Evolutionary conservation across 2,797 vertebrate genomes (phyloP).

Genomic region (Staurois parvus): DNA sequence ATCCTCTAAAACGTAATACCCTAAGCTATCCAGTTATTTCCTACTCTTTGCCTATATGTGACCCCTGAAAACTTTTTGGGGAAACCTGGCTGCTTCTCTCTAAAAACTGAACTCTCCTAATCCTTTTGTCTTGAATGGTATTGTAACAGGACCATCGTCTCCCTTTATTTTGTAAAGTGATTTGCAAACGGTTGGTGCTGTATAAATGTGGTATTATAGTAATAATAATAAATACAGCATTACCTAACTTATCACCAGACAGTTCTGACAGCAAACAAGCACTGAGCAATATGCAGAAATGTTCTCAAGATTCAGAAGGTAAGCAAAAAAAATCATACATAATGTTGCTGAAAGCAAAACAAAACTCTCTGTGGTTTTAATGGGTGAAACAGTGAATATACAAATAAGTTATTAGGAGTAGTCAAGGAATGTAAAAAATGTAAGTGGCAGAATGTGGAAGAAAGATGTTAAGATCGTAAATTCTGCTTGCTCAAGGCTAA

Average conservation of each 20-base stretch:
- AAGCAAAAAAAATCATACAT: constrained; percentile 6
- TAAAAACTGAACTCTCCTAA: too few relatives aligned
- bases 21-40: too few relatives aligned
- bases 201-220: too few relatives aligned
- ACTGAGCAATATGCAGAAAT: background rate
- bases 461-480: constrained; percentile 39
- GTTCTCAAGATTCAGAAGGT: background rate
- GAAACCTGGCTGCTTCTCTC: too few relatives aligned
- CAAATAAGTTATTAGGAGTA: background rate
- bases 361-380: background rate
- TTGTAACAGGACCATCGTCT: too few relatives aligned
- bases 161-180: too few relatives aligned
- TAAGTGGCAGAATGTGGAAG: constrained; percentile 2
- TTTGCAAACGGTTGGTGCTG: too few relatives aligned
- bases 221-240: background rate
- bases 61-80: too few relatives aligned
- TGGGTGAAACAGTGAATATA: background rate
- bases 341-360: background rate
- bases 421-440: background rate
- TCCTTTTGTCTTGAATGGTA: too few relatives aligned
- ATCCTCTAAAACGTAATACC: too few relatives aligned
- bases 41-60: too few relatives aligned
- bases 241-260: background rate
- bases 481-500: constrained; percentile 27
- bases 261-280: background rate